These are phyloP conservation scores for Trochalopteron elliotii DNA, from an alignment of 2,113 vertebrate species.

Conservation along the genomic window DNA sequence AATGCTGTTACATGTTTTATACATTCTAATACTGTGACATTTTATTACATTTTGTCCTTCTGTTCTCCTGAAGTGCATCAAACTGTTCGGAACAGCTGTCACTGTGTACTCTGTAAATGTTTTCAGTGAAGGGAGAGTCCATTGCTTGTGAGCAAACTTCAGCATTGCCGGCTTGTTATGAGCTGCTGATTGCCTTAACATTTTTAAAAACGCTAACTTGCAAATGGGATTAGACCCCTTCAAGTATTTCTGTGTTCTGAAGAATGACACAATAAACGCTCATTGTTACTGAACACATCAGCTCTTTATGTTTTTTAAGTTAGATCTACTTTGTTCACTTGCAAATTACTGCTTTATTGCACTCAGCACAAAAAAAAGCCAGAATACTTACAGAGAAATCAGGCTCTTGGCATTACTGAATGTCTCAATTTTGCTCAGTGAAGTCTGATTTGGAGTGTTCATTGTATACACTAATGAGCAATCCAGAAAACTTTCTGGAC, in stretches of 20 bases:
- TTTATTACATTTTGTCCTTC: neutral
- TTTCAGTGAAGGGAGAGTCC: neutral
- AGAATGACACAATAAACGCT: neutral
- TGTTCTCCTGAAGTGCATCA: neutral
- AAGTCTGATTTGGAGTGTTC: neutral
- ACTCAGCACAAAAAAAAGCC: neutral
- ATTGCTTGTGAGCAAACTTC: neutral
- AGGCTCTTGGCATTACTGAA: neutral
- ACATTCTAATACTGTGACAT: neutral
- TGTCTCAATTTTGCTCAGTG: neutral
- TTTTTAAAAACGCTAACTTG: neutral
- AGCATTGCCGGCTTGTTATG: neutral
- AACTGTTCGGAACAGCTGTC: neutral
- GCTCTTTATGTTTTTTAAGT: slow-evolving; percentile 7
- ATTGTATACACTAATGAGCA: neutral
- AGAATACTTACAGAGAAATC: neutral
- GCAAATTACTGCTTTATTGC: neutral
- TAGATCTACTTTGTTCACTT: slow-evolving; percentile 6
- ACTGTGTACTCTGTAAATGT: neutral
- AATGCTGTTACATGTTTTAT: neutral
- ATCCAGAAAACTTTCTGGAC: neutral
- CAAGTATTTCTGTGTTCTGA: slow-evolving; percentile 29
- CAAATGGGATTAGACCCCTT: slow-evolving; percentile 14
- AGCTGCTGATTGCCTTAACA: neutral
- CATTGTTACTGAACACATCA: slow-evolving; percentile 25